Percentiles rank a stretch among this genome's conserved stretches.
Evolutionary conservation across 2,113 vertebrate genomes (phyloP).

Genomic region (Atrichornis clamosus): DNA sequence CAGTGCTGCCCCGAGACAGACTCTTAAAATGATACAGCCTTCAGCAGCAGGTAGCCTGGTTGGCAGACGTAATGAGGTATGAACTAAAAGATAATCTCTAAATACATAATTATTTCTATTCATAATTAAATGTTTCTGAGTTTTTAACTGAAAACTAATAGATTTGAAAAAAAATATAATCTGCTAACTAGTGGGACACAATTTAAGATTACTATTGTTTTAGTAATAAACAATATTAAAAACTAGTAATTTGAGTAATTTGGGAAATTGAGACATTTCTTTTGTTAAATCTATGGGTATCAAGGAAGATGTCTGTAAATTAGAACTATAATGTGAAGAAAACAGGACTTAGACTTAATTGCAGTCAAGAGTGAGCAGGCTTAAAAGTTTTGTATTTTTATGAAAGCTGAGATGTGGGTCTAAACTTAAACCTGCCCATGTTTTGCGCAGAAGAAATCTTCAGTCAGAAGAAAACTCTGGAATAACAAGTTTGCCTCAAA

Average conservation of each 20-base stretch:
- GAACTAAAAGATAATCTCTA: neutral
- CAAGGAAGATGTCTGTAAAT: neutral
- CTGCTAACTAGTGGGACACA: neutral
- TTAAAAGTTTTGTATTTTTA: neutral
- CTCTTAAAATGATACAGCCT: conserved; percentile 86
- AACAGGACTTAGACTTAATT: neutral
- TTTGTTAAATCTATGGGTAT: neutral
- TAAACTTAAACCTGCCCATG: neutral
- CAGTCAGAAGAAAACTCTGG: conserved; percentile 83
- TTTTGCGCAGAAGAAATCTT: conserved; percentile 63
- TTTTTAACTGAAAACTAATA: neutral
- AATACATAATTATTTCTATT: neutral
- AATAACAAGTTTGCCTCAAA: conserved; percentile 76
- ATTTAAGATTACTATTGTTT: neutral
- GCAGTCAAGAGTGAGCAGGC: neutral
- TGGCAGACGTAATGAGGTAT: conserved; percentile 82
- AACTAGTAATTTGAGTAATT: neutral
- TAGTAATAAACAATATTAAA: neutral
- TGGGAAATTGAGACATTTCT: neutral
- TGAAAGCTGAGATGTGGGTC: neutral
- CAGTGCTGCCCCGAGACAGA: conserved; percentile 71
- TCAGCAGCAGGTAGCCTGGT: conserved; percentile 78
- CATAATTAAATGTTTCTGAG: neutral
- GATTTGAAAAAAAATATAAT: neutral
- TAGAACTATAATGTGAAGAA: neutral